A percentile compares a stretch with the other conserved stretches of the same genome.
Conservation (phyloP, 92 coral and sea anemone species). For the Actinostola sp. region DNA sequence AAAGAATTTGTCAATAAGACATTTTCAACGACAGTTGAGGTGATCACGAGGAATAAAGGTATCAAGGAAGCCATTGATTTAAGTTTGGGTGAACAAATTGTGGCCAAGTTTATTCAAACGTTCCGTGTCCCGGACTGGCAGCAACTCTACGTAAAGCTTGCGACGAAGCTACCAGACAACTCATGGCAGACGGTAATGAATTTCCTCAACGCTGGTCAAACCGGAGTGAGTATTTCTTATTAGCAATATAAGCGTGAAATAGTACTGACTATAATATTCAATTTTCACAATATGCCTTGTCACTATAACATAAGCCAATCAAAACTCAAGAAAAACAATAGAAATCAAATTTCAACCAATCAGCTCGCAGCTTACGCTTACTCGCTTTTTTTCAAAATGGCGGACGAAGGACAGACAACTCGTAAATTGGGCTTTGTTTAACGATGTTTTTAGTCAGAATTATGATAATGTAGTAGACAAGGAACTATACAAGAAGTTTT, state of each 20-base stretch:
- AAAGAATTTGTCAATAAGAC: constrained; percentile 4
- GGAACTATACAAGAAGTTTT: too few relatives aligned
- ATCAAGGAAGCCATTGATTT: constrained; percentile 16
- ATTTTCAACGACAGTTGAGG: constrained; percentile 10
- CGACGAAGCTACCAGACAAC: constrained; percentile 39
- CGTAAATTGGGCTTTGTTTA: too few relatives aligned
- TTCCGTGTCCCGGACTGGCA: constrained; percentile 41
- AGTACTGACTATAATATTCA: background rate
- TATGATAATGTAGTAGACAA: too few relatives aligned
- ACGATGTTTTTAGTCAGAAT: too few relatives aligned
- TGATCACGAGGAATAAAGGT: constrained; percentile 25
- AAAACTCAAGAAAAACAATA: background rate
- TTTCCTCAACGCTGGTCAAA: constrained; percentile 30
- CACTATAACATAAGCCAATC: background rate
- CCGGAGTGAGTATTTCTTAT: constrained; percentile 22
- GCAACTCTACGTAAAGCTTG: constrained; percentile 37
- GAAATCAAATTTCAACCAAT: background rate
- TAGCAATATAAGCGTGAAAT: background rate
- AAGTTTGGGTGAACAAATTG: constrained; percentile 12
- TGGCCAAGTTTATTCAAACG: background rate
- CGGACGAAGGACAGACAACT: too few relatives aligned
- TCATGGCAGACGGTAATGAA: constrained; percentile 41
- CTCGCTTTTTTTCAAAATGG: background rate
- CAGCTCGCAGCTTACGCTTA: background rate
- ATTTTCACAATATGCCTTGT: background rate